phyloP scores from a whole-genome alignment of 2,113 vertebrate genomes.

The Peucedramus taeniatus region DNA sequence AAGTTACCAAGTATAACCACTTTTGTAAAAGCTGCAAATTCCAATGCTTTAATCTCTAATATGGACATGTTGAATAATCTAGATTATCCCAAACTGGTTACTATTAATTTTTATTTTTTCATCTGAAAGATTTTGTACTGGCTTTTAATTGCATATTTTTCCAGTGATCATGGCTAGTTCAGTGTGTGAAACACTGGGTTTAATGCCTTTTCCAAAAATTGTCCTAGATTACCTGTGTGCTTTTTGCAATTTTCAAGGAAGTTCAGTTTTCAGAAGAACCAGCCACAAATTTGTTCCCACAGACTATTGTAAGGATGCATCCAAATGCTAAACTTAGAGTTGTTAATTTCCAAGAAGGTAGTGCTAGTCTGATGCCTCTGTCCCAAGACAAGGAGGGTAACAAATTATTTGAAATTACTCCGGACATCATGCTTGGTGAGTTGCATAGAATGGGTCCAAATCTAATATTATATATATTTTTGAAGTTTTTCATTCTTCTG shows the following conservation, averaged over 20 bases:
- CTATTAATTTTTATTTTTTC: background rate
- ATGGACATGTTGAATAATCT: background rate
- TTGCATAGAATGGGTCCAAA: background rate
- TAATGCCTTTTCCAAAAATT: background rate
- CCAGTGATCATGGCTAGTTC: background rate
- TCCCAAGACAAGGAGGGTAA: background rate
- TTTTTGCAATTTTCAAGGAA: background rate
- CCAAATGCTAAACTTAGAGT: background rate
- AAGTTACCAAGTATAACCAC: background rate
- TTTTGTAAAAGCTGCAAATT: background rate
- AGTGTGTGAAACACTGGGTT: background rate
- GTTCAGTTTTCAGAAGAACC: background rate
- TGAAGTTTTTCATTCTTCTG: background rate
- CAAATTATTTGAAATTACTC: background rate
- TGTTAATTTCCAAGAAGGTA: background rate
- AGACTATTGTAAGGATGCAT: background rate
- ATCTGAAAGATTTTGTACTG: background rate
- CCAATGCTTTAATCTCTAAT: background rate
- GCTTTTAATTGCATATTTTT: background rate
- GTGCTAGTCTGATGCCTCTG: background rate
- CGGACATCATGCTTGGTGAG: background rate
- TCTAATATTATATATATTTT: background rate
- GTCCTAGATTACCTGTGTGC: background rate
- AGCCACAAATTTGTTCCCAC: background rate
- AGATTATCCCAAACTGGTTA: background rate